Percentiles rank a stretch among this genome's conserved stretches.
These are phyloP conservation scores for Nothoprocta perdicaria DNA, from an alignment of 2,113 vertebrate genomes.

Conservation along the genomic window DNA sequence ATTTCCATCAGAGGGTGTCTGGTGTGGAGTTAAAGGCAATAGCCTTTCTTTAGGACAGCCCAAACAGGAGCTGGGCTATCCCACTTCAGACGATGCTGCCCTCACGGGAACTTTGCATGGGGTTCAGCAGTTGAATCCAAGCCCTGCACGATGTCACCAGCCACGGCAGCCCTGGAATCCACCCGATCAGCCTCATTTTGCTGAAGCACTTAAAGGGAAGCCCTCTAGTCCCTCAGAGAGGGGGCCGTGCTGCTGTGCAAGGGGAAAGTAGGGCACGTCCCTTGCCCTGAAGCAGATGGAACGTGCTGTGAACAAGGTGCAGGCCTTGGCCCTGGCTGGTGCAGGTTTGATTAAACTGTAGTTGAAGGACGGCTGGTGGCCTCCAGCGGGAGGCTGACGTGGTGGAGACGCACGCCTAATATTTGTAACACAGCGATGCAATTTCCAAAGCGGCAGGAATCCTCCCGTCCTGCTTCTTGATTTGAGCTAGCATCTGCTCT, in stretches of 20 bases:
- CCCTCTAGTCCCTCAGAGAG: neutral
- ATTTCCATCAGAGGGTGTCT: neutral
- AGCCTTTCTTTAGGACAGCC: neutral
- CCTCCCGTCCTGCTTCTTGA: neutral
- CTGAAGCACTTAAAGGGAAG: neutral
- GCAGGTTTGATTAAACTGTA: neutral
- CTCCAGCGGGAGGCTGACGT: neutral
- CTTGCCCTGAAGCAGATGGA: neutral
- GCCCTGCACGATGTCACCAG: neutral
- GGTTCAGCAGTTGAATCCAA: rapidly evolving
- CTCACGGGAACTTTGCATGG: neutral
- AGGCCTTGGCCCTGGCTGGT: neutral
- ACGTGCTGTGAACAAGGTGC: neutral
- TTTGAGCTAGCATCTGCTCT: neutral
- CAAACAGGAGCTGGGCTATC: neutral
- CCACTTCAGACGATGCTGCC: neutral
- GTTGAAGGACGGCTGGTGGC: neutral
- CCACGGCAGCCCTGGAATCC: neutral
- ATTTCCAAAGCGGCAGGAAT: neutral
- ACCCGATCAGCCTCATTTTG: neutral
- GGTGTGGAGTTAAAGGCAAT: neutral
- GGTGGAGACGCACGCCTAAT: neutral
- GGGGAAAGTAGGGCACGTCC: slow-evolving; percentile 27
- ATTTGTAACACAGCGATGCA: neutral
- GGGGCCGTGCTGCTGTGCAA: neutral